Base-by-base conservation (phyloP, 1,140 invertebrate genomes). In the Megalopta genalis region DNA sequence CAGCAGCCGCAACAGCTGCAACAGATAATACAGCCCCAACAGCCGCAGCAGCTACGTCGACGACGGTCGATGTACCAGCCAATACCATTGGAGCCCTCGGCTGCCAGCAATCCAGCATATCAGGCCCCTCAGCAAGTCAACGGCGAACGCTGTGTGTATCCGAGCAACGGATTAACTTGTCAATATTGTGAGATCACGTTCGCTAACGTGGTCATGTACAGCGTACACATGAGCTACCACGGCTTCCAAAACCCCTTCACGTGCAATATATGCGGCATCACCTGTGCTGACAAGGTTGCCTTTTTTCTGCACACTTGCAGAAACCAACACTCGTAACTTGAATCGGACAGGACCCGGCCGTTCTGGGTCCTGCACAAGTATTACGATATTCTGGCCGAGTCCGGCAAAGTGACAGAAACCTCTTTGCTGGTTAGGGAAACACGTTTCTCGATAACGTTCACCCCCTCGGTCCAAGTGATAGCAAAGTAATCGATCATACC, bases 151-250 rank as follows among this genome's bases (percentile, higher is more conserved):
- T 10, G 7, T 4, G 32, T 67, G 23, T 14, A 5, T 0, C 1
- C 46, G 12, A 42, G 16, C 0, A 79, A 67, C 67, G 84, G 83
- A 2, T 96, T 96, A 87, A 94, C 94, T 74, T 99, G 98, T 89
- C 94, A 95, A 42, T 96, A 96, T 90, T 99, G 99, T 91, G 96
- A 97, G 85, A 98, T 99, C 39, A 94, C 95, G 6, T 99, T 99
- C 91, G 95, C 95, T n/a, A 97, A 99, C 89, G 94, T 95, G 42
- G 95, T 98, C 12, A 97, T 99, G 95, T 98, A 98, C 93, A 96
- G 96, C 0, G 97, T 99, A 88, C 99, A 99, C 92, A 99, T 99
- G 97, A 97, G 97, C 72, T 99, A 98, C 92, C 99, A 99, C 91
- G 96, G 96, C 5, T 97, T 95, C 93, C 94, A 96, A 73, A 95